Evolutionary conservation across 1,140 invertebrate species (phyloP).

Genomic region (Aculops lycopersici): DNA sequence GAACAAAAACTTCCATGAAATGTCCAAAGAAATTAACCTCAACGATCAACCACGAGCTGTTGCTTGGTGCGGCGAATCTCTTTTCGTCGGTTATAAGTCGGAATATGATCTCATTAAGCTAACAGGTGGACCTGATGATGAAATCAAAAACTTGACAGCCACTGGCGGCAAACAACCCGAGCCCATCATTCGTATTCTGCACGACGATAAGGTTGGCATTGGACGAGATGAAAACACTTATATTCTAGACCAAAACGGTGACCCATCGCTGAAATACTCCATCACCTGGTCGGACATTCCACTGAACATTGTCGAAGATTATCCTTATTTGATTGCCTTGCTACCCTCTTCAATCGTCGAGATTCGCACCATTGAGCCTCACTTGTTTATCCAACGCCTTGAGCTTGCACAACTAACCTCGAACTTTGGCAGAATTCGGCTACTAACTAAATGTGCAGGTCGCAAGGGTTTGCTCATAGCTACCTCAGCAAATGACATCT

Average conservation of each 20-base stretch:
- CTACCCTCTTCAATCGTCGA: slow-evolving; percentile 37
- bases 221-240: slow-evolving; percentile 51
- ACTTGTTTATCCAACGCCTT: slow-evolving; percentile 38
- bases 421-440: neutral
- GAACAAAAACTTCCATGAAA: slow-evolving; percentile 38
- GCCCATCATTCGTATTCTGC: slow-evolving; percentile 39
- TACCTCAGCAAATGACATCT: slow-evolving; percentile 49
- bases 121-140: slow-evolving; percentile 19
- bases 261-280: slow-evolving; percentile 28
- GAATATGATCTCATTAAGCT: slow-evolving; percentile 46
- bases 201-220: slow-evolving; percentile 34
- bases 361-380: slow-evolving; percentile 36
- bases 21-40: slow-evolving; percentile 34
- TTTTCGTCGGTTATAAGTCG: slow-evolving; percentile 47
- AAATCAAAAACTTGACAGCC: slow-evolving; percentile 44
- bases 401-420: slow-evolving; percentile 10
- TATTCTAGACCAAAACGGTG: slow-evolving; percentile 36
- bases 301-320: slow-evolving; percentile 28
- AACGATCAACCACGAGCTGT: slow-evolving; percentile 48
- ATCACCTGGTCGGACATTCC: slow-evolving; percentile 39
- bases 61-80: slow-evolving; percentile 45
- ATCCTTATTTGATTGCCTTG: slow-evolving; percentile 55
- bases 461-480: slow-evolving; percentile 37
- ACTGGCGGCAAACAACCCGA: slow-evolving; percentile 40
- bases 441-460: slow-evolving; percentile 5